These are phyloP conservation scores for Oncopodura yosiiana DNA, from an alignment of 1,140 invertebrate species.

Conservation along the genomic window DNA sequence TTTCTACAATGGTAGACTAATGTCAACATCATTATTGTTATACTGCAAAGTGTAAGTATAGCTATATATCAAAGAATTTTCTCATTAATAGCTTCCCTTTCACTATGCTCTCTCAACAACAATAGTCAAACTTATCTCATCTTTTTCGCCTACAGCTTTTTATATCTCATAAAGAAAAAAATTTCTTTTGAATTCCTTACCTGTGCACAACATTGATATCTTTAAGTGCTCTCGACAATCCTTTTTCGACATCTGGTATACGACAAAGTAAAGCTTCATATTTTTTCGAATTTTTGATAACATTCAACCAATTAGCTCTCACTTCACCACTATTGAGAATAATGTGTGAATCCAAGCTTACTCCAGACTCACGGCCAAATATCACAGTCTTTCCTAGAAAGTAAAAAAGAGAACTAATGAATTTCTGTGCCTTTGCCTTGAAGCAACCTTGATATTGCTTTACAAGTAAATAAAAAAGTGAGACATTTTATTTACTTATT, in stretches of 20 bases:
- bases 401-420: constrained; percentile 8
- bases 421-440: no score
- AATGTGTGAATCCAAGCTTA: constrained; percentile 75
- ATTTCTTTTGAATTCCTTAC: constrained; percentile 39
- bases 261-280: constrained; percentile 60
- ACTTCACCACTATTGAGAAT: constrained; percentile 84
- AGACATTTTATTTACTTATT: not conserved
- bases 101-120: no score
- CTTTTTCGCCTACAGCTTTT: not conserved
- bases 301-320: constrained; percentile 77
- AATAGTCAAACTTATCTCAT: no score
- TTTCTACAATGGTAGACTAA: no score
- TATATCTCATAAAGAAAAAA: not conserved
- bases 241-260: constrained; percentile 72
- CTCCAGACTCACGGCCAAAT: constrained; percentile 76
- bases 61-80: not conserved
- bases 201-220: constrained; percentile 73
- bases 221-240: constrained; percentile 65
- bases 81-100: no score
- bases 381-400: constrained; percentile 58
- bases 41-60: no score
- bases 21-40: no score
- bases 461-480: not conserved
- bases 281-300: constrained; percentile 68
- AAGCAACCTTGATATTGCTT: no score